phyloP scores from a whole-genome alignment of 2,113 vertebrate genomes.

The Empidonax alnorum region DNA sequence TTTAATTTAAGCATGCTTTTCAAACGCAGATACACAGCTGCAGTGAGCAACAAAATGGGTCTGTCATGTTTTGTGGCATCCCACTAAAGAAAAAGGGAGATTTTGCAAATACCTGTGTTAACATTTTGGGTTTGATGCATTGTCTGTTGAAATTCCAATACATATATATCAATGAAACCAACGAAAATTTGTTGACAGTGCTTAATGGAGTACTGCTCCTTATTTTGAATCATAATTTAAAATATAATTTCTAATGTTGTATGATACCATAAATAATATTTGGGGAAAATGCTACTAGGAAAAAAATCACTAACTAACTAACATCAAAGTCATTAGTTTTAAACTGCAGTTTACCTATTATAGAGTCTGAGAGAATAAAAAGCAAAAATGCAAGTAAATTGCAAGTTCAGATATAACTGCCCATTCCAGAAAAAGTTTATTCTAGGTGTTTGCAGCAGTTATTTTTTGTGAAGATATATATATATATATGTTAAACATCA shows the following conservation, averaged over 20 bases:
- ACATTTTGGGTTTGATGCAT: neutral
- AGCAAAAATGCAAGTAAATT: neutral
- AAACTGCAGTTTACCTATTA: neutral
- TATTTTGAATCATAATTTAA: neutral
- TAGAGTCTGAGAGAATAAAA: neutral
- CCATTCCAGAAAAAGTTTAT: neutral
- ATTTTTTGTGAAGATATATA: neutral
- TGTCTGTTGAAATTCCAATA: neutral
- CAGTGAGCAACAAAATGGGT: constrained; percentile 7
- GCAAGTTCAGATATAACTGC: neutral
- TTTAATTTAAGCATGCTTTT: constrained; percentile 57
- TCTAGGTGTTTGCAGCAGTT: neutral
- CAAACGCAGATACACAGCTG: constrained; percentile 48
- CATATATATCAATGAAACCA: neutral
- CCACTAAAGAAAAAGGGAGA: neutral
- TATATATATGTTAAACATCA: neutral
- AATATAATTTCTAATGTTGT: neutral
- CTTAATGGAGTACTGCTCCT: neutral
- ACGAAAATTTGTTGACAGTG: neutral
- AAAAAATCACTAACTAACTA: neutral
- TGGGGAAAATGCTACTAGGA: neutral
- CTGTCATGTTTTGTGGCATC: neutral
- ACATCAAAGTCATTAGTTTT: neutral
- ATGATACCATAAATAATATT: neutral
- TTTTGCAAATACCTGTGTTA: neutral